phyloP scores from a whole-genome alignment of 2,113 vertebrate species.

The Desmodus rotundus region DNA sequence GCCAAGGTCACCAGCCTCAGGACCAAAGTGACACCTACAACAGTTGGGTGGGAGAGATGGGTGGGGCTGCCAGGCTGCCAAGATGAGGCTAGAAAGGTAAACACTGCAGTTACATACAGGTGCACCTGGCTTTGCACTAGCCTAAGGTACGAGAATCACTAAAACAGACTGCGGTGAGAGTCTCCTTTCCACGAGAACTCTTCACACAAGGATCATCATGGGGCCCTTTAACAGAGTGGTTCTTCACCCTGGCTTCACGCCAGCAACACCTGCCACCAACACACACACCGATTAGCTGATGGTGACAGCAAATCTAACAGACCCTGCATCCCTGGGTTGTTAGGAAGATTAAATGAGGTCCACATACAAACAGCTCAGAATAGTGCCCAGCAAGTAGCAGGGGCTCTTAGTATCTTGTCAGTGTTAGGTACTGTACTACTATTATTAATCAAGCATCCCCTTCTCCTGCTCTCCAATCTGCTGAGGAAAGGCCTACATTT shows the following conservation, averaged over 20 bases:
- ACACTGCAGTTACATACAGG: neutral
- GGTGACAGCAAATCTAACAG: neutral
- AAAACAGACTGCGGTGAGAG: neutral
- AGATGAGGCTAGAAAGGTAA: neutral
- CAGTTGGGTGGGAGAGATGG: no score
- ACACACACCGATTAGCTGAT: neutral
- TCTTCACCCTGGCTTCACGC: neutral
- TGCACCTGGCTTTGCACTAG: neutral
- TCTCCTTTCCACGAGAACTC: neutral
- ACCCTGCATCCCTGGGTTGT: neutral
- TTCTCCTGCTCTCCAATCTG: neutral
- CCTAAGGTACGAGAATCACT: neutral
- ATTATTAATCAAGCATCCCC: neutral
- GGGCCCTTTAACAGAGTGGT: neutral
- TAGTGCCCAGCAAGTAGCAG: neutral
- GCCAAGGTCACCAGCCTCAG: neutral
- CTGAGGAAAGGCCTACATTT: neutral
- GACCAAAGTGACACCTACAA: neutral
- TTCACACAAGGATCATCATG: neutral
- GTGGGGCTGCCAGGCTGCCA: neutral
- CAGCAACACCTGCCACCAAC: neutral
- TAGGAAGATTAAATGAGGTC: neutral
- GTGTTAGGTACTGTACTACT: neutral
- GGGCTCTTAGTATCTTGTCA: neutral
- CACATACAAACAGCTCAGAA: neutral